Base-by-base conservation (phyloP, 2,888 invertebrate genomes). In the Pheosia gnoma region DNA sequence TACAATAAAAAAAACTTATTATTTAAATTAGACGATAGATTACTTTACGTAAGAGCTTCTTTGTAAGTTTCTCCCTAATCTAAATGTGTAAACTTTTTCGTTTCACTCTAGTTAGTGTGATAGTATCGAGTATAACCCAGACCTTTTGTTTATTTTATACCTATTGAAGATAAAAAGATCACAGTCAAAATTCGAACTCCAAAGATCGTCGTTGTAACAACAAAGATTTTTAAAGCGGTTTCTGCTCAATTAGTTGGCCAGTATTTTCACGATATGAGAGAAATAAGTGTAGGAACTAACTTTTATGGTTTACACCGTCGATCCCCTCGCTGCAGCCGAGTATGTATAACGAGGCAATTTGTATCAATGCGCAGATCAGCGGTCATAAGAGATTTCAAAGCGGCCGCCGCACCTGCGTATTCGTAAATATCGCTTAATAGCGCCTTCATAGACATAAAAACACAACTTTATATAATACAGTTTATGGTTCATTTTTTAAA, bases 361-460 rank as follows among this genome's bases (percentile, higher is more conserved):
- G 87, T 89, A 87, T 86, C 87, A 87, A 85, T 86, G 86, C 81
- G 78, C 81, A 80, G 85, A 88, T 88, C 85, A 81, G 75, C 74
- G 77, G 78, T 79, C 83, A 81, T 86, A 84, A 80, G 75, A 75
- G 72, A 71, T 80, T 81, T 85, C 89, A 89, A 91, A 90, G 89
- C 78, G 63, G 73, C 88, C 87, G 88, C 87, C 85, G 86, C 90
- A 89, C 85, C 88, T 89, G 86, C 87, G 88, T 87, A 87, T 81
- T 79, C 81, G 79, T 84, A 86, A 86, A 87, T 86, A 87, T 83
- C 84, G 68, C 75, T 77, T 87, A 87, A 88, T 86, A 82, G 78
- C 81, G 75, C 79, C 73, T 75, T 74, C 73, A 78, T 71, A 64
- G 59, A 65, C 66, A 67, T 13, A 25, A n/a, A 66, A 65, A 63